Evolutionary conservation across 2,888 invertebrate species (phyloP), one percentile per base, ranked within the genome.

Genomic region (Synergus laeviventris): DNA sequence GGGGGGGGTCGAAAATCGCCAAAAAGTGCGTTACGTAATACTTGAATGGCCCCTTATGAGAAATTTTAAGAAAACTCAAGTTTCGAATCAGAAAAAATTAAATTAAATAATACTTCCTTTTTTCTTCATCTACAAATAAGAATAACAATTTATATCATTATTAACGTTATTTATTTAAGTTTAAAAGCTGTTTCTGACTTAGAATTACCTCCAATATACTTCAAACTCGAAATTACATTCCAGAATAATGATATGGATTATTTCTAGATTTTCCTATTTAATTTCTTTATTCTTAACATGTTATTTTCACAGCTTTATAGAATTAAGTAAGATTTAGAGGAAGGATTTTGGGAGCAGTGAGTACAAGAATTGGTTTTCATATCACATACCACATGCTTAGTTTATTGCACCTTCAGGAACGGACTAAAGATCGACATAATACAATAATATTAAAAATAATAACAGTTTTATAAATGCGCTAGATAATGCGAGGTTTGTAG

Each of bases 391-490:
- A 59, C 24, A 59, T 56, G 1, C 4, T 42, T 11, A 14, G 59
- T 59, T 59, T 59, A 24, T 59, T 59, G 59, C 14, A 59, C 24
- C 56, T 18, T 59, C 14, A 14, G 24, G 4, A 14, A 59, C 24
- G 59, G 24, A 59, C 24, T 24, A 24, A 59, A 7, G 21, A 5
- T 4, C 8, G 24, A 24, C 14, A 59, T 59, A 21, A 21, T 59
- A 24, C 18, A 24, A n/a, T 16, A 54, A n/a, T 8, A 9, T 56
- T 9, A 56, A 8, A 56, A 11, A 18, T 54, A 21, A 18, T 56
- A 21, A 56, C 24, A 59, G 24, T 21, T 56, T 56, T 21, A 56
- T 59, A 59, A 59, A 59, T 59, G 59, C 24, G 24, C 59, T 59
- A 24, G 4, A 12, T 24, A 59, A 59, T 59, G 24, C 59, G 12